These are phyloP conservation scores for Cherax destructor DNA, from an alignment of 1,140 invertebrate genomes.

Conservation along the genomic window DNA sequence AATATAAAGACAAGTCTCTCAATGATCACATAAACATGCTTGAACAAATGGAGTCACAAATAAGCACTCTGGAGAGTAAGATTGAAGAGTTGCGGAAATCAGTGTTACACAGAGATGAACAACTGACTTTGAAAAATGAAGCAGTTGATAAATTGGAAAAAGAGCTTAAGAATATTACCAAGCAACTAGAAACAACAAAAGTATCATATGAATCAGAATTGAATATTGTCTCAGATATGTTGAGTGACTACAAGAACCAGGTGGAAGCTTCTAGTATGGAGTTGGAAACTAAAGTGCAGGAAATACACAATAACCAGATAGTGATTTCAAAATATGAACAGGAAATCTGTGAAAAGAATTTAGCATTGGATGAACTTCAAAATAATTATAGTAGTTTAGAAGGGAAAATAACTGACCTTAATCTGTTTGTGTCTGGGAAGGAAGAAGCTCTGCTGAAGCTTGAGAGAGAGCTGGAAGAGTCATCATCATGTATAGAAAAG, in stretches of 20 bases:
- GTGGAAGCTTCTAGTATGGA: slow-evolving; percentile 16
- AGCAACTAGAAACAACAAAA: slow-evolving; percentile 73
- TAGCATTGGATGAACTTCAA: slow-evolving; percentile 32
- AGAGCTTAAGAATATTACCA: slow-evolving; percentile 52
- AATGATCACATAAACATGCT: slow-evolving; percentile 48
- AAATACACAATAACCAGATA: slow-evolving; percentile 64
- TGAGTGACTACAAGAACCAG: slow-evolving; percentile 72
- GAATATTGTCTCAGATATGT: slow-evolving; percentile 71
- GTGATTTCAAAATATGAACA: slow-evolving; percentile 67
- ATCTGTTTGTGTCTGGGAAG: slow-evolving; percentile 32
- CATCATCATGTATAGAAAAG: slow-evolving; percentile 12
- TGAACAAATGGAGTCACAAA: slow-evolving; percentile 35
- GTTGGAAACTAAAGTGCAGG: slow-evolving; percentile 43
- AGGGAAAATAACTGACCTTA: neutral
- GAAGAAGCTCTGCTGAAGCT: slow-evolving; percentile 14
- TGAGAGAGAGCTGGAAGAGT: slow-evolving; percentile 47
- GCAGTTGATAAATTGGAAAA: slow-evolving; percentile 62
- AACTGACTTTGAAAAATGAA: slow-evolving; percentile 49
- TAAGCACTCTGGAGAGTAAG: slow-evolving; percentile 24
- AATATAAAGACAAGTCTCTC: slow-evolving; percentile 33
- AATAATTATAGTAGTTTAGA: slow-evolving; percentile 16
- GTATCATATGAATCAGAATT: slow-evolving; percentile 71
- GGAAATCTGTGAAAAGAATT: slow-evolving; percentile 66
- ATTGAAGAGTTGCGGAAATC: slow-evolving; percentile 49
- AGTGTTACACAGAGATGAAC: slow-evolving; percentile 59